These are phyloP conservation scores for Phenganax marumi DNA, from an alignment of 92 coral and sea anemone genomes.

Conservation along the genomic window DNA sequence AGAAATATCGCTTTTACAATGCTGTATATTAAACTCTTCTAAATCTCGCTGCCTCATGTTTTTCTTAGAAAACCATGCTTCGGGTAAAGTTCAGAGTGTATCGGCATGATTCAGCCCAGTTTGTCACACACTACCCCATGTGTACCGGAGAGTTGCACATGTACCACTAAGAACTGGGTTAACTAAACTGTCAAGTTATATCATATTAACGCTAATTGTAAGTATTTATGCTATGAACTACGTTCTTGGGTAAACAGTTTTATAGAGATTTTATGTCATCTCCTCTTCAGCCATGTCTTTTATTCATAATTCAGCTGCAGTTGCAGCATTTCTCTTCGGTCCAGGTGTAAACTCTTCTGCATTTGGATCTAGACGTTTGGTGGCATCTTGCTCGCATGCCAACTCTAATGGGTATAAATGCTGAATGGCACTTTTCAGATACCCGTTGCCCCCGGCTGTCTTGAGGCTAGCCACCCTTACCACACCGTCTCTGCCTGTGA, in stretches of 20 bases:
- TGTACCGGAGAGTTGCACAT: slow-evolving; percentile 1
- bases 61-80: not conserved
- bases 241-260: no score
- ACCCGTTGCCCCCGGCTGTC: not conserved
- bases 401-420: slow-evolving; percentile 13
- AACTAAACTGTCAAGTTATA: not conserved
- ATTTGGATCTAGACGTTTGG: not conserved
- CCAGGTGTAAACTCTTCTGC: slow-evolving; percentile 1
- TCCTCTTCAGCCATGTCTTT: not conserved
- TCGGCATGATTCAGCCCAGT: not conserved
- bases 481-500: slow-evolving; percentile 5
- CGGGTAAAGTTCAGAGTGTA: no score
- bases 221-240: not conserved
- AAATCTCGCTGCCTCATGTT: not conserved
- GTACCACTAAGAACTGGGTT: not conserved
- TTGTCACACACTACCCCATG: slow-evolving; percentile 10
- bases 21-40: no score
- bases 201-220: not conserved
- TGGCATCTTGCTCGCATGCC: not conserved
- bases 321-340: slow-evolving; percentile 13
- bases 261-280: not conserved
- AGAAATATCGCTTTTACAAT: no score
- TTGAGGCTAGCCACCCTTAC: not conserved
- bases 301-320: not conserved
- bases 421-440: slow-evolving; percentile 6